Evolutionary conservation across 2,888 invertebrate genomes (phyloP).

Genomic region (Temnothorax unifasciatus): DNA sequence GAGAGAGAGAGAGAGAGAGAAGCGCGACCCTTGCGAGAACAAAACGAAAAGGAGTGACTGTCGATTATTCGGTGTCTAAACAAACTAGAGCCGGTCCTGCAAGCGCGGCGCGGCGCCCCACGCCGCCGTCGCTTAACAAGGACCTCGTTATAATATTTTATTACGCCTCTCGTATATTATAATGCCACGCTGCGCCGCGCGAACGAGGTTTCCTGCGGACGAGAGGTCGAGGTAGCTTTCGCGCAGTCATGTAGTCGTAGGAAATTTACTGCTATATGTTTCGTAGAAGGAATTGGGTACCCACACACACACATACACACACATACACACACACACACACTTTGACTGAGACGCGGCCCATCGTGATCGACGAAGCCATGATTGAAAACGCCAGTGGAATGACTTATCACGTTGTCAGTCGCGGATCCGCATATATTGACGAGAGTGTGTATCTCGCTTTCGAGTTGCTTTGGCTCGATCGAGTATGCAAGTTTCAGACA

Average conservation of each 20-base stretch:
- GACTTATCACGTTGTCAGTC: conserved; percentile 53
- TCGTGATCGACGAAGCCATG: conserved; percentile 29
- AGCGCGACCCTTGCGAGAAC: conserved; percentile 30
- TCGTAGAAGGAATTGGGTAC: conserved; percentile 45
- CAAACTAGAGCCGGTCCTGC: conserved; percentile 82
- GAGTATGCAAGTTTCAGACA: conserved; percentile 3
- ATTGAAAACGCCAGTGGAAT: conserved; percentile 46
- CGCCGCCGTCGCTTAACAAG: conserved; percentile 83
- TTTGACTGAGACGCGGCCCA: background rate
- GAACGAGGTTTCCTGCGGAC: conserved; percentile 35
- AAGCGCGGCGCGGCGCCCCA: conserved; percentile 59
- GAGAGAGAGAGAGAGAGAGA: conserved; percentile 13
- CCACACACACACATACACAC: background rate
- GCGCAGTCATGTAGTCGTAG: conserved; percentile 51
- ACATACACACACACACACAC: background rate
- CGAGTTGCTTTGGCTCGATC: background rate
- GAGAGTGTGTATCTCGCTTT: background rate
- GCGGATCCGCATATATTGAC: conserved; percentile 27
- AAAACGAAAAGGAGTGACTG: conserved; percentile 79
- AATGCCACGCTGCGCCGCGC: conserved; percentile 33
- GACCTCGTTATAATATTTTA: conserved; percentile 86
- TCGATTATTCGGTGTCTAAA: conserved; percentile 86
- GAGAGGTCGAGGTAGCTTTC: conserved; percentile 38
- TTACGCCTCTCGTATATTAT: conserved; percentile 72
- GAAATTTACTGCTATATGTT: conserved; percentile 43